Base-by-base conservation (phyloP, 2,888 invertebrate species). In the Eristalinus aeneus region DNA sequence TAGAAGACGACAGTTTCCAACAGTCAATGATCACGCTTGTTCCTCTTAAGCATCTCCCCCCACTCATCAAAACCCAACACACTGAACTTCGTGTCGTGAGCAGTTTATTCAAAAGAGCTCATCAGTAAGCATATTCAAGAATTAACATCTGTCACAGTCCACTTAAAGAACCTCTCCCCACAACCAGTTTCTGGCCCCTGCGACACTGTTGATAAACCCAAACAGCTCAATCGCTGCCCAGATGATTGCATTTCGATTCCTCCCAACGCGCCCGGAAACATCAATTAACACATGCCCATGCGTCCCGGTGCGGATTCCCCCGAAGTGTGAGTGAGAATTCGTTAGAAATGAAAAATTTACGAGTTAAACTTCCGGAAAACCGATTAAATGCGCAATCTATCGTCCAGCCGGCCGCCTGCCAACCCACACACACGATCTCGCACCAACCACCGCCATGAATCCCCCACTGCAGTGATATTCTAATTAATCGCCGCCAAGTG, bases 291-390 rank as follows among this genome's bases (percentile, higher is more conserved):
- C 64, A 56, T 27, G 34, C 27, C 27, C 27, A 27, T 27, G 27
- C 27, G 16, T 54, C 53, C 60, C 22, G 20, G 9, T 22, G 32
- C 36, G 16, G 22, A 64, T 64, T 73, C 56, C 56, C 22, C 34
- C 16, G 64, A 73, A 64, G 56, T 72, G 32, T 46, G 31, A 64
- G 56, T 16, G 16, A 39, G 36, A 22, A 27, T 65, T 65, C 31
- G 54, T 39, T 32, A 53, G 53, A 67, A 20, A 32, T 31, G 11
- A 4, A n/a, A 65, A 58, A 65, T 65, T 58, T 74, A 58, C 58
- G 74, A 74, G 58, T 65, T 58, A 9, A 65, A 65, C 65, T 74
- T 74, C 74, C 74, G 74, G 74, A 74, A 74, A 74, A 74, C 56
- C 65, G 36, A 74, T 74, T 68, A 68, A 34, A 68, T n/a, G 23